Percentiles rank a stretch among this genome's conserved stretches.
Evolutionary conservation across 1,140 invertebrate species (phyloP).

Genomic region (Brachionus rubens): DNA sequence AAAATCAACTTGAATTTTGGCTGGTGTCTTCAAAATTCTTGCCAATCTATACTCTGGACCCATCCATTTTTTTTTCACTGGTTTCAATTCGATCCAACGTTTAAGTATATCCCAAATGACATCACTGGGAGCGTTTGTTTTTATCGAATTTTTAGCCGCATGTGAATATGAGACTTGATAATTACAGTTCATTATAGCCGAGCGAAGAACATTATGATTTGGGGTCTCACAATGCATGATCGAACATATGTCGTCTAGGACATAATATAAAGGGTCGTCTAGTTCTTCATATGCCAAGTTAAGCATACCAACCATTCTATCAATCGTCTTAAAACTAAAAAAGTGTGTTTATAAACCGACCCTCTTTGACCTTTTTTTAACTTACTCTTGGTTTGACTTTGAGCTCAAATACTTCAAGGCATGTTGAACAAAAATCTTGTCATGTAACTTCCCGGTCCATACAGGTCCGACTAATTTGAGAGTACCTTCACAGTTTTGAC

Average conservation of each 20-base stretch:
- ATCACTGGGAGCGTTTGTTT: conserved; percentile 81
- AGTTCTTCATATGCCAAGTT: conserved; percentile 70
- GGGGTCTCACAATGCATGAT: conserved; percentile 65
- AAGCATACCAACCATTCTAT: conserved; percentile 69
- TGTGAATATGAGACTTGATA: conserved; percentile 89
- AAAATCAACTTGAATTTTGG: conserved; percentile 35
- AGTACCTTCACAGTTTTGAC: conserved; percentile 52
- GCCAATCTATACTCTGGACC: conserved; percentile 2
- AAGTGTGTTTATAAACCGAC: too few species aligned
- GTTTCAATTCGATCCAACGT: conserved; percentile 37
- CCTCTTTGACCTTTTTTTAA: conserved; percentile 16
- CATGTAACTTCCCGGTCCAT: conserved; percentile 81
- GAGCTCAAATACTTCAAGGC: conserved; percentile 58
- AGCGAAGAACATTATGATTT: conserved; percentile 69
- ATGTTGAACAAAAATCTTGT: conserved; percentile 70
- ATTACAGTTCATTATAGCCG: conserved; percentile 86
- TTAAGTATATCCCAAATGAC: conserved; percentile 73
- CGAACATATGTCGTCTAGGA: conserved; percentile 67
- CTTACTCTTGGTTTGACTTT: conserved; percentile 60
- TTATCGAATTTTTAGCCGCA: conserved; percentile 78
- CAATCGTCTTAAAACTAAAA: conserved; percentile 64
- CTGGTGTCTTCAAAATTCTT: not conserved
- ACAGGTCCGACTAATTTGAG: conserved; percentile 79
- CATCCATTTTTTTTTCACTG: conserved; percentile 32
- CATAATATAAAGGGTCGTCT: conserved; percentile 77